Percentiles rank a stretch among this genome's conserved stretches.
Conservation (phyloP, 2,888 invertebrate genomes). For the Anodontia alba region DNA sequence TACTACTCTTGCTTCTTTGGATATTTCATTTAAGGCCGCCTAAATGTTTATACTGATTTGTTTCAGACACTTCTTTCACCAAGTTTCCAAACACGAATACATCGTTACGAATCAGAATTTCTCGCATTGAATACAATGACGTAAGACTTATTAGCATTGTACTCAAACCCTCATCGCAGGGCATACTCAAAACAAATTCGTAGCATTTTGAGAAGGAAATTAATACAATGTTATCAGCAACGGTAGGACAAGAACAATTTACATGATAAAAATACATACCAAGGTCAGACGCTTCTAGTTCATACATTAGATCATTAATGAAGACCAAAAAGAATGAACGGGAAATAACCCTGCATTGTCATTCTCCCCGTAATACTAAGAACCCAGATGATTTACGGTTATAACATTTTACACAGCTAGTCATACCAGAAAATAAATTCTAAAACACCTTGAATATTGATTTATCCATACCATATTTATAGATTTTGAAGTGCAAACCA, state of each 20-base stretch:
- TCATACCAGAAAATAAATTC: background rate
- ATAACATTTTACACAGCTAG: background rate
- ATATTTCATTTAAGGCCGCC: too few relatives aligned
- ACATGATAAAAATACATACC: too few relatives aligned
- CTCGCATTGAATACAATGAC: too few relatives aligned
- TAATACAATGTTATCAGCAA: background rate
- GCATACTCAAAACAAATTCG: too few relatives aligned
- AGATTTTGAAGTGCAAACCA: background rate
- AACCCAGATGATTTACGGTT: background rate
- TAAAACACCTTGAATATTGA: background rate
- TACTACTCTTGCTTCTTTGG: too few relatives aligned
- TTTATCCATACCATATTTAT: background rate
- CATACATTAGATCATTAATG: background rate
- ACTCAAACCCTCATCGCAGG: too few relatives aligned
- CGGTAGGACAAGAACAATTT: background rate
- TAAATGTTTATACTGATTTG: too few relatives aligned
- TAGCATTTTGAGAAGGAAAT: too few relatives aligned
- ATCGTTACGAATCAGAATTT: too few relatives aligned
- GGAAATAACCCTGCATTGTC: background rate
- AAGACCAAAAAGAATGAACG: background rate
- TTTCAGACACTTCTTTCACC: too few relatives aligned
- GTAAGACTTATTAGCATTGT: too few relatives aligned
- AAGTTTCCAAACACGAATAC: too few relatives aligned
- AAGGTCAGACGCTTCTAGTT: background rate
- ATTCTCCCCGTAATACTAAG: background rate